phyloP scores from a whole-genome alignment of 64 coral and sea anemone species.

The Anthopleura sola region DNA sequence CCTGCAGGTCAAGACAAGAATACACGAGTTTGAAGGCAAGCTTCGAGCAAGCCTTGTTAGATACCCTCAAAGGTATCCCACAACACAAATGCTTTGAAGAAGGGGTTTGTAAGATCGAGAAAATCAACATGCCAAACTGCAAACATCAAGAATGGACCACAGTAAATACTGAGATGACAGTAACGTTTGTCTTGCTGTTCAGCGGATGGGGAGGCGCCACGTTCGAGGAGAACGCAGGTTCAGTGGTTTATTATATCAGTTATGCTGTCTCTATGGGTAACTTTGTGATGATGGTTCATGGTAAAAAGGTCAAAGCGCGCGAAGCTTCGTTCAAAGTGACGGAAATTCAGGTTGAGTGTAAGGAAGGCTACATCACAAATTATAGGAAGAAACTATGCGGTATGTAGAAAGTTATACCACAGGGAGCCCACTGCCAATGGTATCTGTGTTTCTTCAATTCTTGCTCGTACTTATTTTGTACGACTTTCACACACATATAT shows the following conservation, averaged over 20 bases:
- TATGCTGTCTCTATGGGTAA: background rate
- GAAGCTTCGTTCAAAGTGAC: background rate
- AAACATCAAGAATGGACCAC: too few species aligned
- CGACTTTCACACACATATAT: too few species aligned
- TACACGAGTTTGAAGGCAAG: background rate
- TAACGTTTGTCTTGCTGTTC: background rate
- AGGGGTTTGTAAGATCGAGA: background rate
- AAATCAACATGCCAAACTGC: constrained; percentile 12
- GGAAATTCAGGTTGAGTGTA: background rate
- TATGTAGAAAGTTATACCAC: background rate
- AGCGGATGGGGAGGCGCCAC: background rate
- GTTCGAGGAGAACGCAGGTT: background rate
- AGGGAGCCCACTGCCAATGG: too few species aligned
- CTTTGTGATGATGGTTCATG: background rate
- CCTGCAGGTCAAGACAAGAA: background rate
- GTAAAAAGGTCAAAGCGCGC: background rate
- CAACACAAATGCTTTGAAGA: constrained; percentile 1
- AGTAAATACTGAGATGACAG: background rate
- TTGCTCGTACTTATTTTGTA: too few species aligned
- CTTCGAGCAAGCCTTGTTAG: background rate
- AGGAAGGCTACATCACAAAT: background rate
- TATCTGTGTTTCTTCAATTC: too few species aligned
- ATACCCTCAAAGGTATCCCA: background rate
- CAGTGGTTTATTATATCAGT: background rate
- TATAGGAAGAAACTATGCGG: background rate